Evolutionary conservation across 2,888 invertebrate genomes (phyloP).

Genomic region (Gortyna flavago): DNA sequence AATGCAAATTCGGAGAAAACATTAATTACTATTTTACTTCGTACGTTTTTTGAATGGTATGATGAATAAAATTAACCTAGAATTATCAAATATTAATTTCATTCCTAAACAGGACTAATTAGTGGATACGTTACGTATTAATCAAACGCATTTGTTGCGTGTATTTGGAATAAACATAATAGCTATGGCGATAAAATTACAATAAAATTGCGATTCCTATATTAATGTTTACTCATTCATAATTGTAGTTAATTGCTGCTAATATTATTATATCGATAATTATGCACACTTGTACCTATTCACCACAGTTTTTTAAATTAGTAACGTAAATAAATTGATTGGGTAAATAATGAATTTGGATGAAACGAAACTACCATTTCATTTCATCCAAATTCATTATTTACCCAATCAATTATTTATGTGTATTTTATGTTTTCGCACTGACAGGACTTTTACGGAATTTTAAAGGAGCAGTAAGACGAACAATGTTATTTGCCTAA

Average conservation of each 20-base stretch:
- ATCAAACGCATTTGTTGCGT: not conserved
- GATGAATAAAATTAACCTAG: not conserved
- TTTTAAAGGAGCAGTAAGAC: not conserved
- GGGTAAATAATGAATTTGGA: not conserved
- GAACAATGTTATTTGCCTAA: not conserved
- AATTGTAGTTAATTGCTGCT: not conserved
- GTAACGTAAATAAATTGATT: not conserved
- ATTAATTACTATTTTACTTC: not conserved
- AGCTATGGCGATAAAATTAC: too few species aligned
- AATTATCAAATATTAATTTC: not conserved
- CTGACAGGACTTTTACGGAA: not conserved
- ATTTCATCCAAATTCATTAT: too few species aligned
- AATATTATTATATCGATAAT: constrained; percentile 3
- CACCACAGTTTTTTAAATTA: not conserved
- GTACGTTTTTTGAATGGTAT: not conserved
- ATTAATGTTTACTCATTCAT: not conserved
- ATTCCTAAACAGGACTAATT: not conserved
- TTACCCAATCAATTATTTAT: too few species aligned
- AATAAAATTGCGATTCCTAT: not conserved
- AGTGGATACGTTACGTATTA: not conserved
- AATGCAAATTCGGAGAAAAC: too few species aligned
- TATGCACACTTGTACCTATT: constrained; percentile 2
- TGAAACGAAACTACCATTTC: too few species aligned
- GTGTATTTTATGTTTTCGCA: too few species aligned
- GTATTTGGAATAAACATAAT: not conserved